Percentiles rank a stretch among this genome's conserved stretches.
phyloP scores from a whole-genome alignment of 2,888 invertebrate species.

The Hoplodrina ambigua region DNA sequence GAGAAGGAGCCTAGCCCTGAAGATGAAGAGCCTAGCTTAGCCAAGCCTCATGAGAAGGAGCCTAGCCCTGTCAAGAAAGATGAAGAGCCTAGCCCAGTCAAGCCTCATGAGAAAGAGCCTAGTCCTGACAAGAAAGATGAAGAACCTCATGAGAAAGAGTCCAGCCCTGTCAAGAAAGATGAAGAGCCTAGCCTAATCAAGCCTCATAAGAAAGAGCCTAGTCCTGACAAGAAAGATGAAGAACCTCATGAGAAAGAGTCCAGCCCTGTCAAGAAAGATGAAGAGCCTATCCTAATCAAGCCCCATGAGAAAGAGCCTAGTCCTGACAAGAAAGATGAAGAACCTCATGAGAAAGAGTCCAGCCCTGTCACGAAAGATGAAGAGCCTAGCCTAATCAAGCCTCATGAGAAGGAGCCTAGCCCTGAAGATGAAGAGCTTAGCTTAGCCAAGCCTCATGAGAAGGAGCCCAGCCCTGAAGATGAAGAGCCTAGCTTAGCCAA shows the following conservation, averaged over 20 bases:
- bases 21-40: not conserved
- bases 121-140: conserved; percentile 27
- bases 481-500: not conserved
- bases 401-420: not conserved
- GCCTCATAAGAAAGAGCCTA: not conserved
- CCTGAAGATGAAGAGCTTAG: conserved; percentile 26
- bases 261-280: not conserved
- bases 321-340: not conserved
- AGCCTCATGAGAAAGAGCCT: conserved; percentile 8
- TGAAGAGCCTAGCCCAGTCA: not conserved
- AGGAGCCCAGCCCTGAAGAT: not conserved
- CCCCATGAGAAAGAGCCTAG: conserved; percentile 8
- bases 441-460: not conserved
- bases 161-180: conserved; percentile 1
- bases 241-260: not conserved
- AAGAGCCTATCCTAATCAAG: not conserved
- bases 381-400: too few relatives aligned
- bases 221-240: not conserved
- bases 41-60: not conserved
- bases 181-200: not conserved
- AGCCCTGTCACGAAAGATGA: too few relatives aligned
- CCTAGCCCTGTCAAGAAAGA: not conserved
- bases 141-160: not conserved
- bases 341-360: not conserved
- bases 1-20: not conserved